phyloP scores from a whole-genome alignment of 2,888 invertebrate genomes.

The Polyommatus icarus region DNA sequence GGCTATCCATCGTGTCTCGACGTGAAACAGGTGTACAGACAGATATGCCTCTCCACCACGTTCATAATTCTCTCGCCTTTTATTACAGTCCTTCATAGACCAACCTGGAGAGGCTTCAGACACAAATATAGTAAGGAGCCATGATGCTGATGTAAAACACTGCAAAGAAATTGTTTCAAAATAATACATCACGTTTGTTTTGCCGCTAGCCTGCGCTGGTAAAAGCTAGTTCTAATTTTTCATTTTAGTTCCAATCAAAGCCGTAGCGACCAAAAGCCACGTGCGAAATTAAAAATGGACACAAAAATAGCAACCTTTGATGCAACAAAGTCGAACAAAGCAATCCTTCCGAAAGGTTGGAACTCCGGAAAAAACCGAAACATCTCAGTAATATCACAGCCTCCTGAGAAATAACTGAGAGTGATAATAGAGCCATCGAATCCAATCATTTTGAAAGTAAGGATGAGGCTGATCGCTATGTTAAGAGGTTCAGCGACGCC shows the following conservation, averaged over 20 bases:
- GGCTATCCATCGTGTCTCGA: too few relatives aligned
- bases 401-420: conserved; percentile 36
- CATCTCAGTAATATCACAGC: conserved; percentile 23
- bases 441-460: background rate
- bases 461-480: background rate
- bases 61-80: too few relatives aligned
- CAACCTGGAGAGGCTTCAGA: too few relatives aligned
- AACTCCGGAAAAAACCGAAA: conserved; percentile 19
- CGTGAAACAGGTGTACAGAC: too few relatives aligned
- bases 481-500: background rate
- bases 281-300: conserved; percentile 10
- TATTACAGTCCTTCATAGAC: too few relatives aligned
- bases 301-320: conserved; percentile 18
- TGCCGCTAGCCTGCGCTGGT: too few relatives aligned
- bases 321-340: conserved; percentile 18
- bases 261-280: background rate
- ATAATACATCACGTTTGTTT: too few relatives aligned
- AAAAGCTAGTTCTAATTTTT: too few relatives aligned
- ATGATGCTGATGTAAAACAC: too few relatives aligned
- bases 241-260: background rate
- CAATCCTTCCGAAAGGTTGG: conserved; percentile 31
- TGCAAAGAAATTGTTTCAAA: too few relatives aligned
- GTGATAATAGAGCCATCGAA: conserved; percentile 17
- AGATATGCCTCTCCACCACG: too few relatives aligned
- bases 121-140: too few relatives aligned